Evolutionary conservation across 37 sponge, comb jelly and placozoan genomes (phyloP), one percentile per base, ranked within the genome.

Genomic region (Eunapius fragilis): DNA sequence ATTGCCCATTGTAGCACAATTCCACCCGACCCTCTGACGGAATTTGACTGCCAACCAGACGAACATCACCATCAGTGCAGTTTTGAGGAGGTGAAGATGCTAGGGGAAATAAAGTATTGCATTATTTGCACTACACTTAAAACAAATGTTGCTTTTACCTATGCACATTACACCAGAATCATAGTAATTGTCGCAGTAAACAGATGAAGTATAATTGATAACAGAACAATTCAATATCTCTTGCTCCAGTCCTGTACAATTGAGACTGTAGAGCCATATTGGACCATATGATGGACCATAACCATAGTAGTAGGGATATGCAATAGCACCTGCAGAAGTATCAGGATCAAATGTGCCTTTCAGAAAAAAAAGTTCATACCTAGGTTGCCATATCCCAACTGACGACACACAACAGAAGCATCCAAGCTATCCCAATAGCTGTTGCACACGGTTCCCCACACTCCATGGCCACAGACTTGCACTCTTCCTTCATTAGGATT

Each of bases 351-450:
- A 41, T 9, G 41, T 41, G 41, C 41, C 41, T 41, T 41, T 41
- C 41, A 41, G 41, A 41, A 6, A 41, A 41, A 41, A 41, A 41
- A 3, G 41, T 41, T 41, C 58, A 19, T 58, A 58, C 58, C 58
- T 10, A 58, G 14, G 58, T 58, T 19, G 14, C 58, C 58, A 58
- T 47, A 82, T 82, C 82, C 72, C n/a, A 82, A 34, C 36, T 82
- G 72, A 48, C 73, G 70, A 9, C 82, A 82, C 47, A 82, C 72
- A 23, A 82, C 82, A 38, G 36, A 71, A 35, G 82, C 71, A 70
- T 71, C 82, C 71, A 71, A 71, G 28, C 71, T 48, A 35, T 82
- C 73, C 82, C 82, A 82, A 71, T 82, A 27, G 13, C 27, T 71
- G 37, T 34, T 9, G 68, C 82, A 82, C 72, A 82, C 72, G 0